Percentiles rank a stretch among this genome's conserved stretches.
Evolutionary conservation across 2,888 invertebrate genomes (phyloP).

Genomic region (Anagyrus pseudococci): DNA sequence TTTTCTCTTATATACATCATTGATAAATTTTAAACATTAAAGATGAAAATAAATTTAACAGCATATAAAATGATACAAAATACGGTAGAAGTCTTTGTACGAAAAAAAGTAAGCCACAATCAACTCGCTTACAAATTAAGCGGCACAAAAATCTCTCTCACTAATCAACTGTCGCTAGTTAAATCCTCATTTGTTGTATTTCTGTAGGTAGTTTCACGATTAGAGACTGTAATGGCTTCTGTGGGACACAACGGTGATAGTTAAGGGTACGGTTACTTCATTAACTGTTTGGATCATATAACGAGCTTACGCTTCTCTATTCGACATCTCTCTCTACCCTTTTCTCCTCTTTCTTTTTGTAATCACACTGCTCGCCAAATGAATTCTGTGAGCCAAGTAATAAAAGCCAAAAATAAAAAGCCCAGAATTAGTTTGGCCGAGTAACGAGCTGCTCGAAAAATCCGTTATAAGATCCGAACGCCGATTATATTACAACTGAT

Average conservation of each 20-base stretch:
- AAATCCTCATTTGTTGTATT: constrained; percentile 34
- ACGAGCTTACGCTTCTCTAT: background rate
- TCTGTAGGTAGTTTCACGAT: constrained; percentile 40
- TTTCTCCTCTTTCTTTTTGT: background rate
- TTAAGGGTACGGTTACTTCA: constrained; percentile 38
- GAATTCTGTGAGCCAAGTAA: background rate
- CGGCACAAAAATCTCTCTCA: background rate
- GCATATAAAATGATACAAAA: too few species aligned
- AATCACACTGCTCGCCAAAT: background rate
- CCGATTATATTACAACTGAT: background rate
- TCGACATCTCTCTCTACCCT: background rate
- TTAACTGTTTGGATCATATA: constrained; percentile 26
- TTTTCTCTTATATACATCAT: too few species aligned
- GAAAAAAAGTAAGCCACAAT: too few species aligned
- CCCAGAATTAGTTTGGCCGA: too few species aligned
- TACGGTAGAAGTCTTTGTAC: too few species aligned
- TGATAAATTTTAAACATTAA: too few species aligned
- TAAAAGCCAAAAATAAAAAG: background rate
- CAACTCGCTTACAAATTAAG: too few species aligned
- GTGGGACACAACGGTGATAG: constrained; percentile 40
- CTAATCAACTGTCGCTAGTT: constrained; percentile 14
- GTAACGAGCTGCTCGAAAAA: background rate
- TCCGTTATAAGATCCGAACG: constrained; percentile 23
- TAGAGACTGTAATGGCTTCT: constrained; percentile 41
- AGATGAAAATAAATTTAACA: too few species aligned